Evolutionary conservation across 2,113 vertebrate species (phyloP).

Genomic region (Callocephalon fimbriatum): DNA sequence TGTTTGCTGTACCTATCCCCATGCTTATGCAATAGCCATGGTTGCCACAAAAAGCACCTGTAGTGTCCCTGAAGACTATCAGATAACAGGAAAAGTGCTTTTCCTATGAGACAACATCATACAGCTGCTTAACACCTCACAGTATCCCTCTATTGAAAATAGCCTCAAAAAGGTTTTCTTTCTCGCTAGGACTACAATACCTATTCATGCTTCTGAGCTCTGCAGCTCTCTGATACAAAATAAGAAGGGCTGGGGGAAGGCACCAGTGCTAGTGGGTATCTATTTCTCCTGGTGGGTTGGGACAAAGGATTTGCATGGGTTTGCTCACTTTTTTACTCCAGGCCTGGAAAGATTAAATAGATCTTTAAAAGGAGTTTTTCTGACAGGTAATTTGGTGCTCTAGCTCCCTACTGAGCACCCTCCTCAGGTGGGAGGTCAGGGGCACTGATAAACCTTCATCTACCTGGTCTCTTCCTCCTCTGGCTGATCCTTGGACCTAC

Average conservation of each 20-base stretch:
- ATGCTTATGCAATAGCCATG: fast-evolving
- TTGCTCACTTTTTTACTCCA: not conserved
- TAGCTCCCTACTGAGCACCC: not conserved
- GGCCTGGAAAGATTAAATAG: not conserved
- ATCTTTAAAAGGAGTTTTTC: not conserved
- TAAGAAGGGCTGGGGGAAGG: not conserved
- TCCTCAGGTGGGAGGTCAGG: not conserved
- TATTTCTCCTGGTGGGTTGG: not conserved
- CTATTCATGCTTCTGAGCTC: not conserved
- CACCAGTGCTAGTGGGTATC: not conserved
- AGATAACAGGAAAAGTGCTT: not conserved
- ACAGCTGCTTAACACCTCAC: not conserved
- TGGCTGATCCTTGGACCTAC: conserved; percentile 1
- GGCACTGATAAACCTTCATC: not conserved
- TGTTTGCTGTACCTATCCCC: not conserved
- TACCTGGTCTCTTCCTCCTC: not conserved
- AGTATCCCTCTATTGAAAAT: not conserved
- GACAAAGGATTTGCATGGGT: not conserved
- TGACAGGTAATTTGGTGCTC: not conserved
- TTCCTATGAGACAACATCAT: not conserved
- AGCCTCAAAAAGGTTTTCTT: not conserved
- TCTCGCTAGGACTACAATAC: not conserved
- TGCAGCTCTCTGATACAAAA: not conserved
- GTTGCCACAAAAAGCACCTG: not conserved
- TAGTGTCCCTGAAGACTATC: not conserved